phyloP scores from a whole-genome alignment of 1,140 invertebrate genomes.

The Aethina tumida region DNA sequence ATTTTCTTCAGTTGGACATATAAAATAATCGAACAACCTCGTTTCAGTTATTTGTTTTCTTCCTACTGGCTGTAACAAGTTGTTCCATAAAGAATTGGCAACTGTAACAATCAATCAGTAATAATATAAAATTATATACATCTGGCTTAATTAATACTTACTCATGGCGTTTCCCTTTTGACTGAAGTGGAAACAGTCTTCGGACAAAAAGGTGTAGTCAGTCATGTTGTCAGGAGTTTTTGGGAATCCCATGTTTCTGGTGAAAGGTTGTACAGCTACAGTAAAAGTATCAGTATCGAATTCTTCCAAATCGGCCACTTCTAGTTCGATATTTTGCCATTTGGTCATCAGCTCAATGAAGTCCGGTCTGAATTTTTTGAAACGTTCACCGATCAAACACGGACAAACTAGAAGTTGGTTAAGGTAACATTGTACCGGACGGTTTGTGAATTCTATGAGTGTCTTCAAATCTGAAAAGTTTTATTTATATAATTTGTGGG shows the following conservation, averaged over 20 bases:
- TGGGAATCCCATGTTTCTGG: constrained; percentile 35
- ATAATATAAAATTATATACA: constrained; percentile 9
- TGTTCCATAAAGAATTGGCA: constrained; percentile 51
- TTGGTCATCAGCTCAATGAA: constrained; percentile 33
- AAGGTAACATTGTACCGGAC: constrained; percentile 16
- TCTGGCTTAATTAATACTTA: constrained; percentile 12
- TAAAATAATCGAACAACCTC: constrained; percentile 16
- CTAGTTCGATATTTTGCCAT: constrained; percentile 36
- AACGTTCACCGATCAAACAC: constrained; percentile 28
- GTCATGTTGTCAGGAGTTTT: constrained; percentile 36
- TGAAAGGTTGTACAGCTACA: constrained; percentile 56
- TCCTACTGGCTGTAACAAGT: constrained; percentile 43
- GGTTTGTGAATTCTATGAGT: constrained; percentile 26
- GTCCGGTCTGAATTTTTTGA: constrained; percentile 16
- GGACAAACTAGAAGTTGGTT: constrained; percentile 14
- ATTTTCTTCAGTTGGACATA: constrained; percentile 16
- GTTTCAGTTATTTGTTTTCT: constrained; percentile 33
- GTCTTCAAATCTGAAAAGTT: constrained; percentile 32
- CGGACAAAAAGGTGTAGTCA: constrained; percentile 58
- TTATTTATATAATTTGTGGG: constrained; percentile 6
- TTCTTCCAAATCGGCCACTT: constrained; percentile 32
- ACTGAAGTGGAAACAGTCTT: constrained; percentile 70
- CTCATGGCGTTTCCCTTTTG: constrained; percentile 58
- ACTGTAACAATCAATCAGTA: constrained; percentile 4
- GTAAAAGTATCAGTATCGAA: constrained; percentile 53